Conservation (phyloP, 23 tunicate genomes). For the Ascidia mentula region DNA sequence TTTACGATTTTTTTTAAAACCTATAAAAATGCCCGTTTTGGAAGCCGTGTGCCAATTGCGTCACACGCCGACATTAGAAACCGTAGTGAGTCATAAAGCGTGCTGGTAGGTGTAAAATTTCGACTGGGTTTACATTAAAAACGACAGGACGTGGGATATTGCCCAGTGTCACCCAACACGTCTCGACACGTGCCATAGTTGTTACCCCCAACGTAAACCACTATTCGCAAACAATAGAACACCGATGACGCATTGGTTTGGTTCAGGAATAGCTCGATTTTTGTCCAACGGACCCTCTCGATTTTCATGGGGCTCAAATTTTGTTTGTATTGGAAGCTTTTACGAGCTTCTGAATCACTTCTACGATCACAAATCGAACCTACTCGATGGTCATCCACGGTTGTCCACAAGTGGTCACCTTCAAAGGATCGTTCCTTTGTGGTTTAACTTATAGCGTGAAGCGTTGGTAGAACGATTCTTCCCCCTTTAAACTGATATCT, state of each 20-base stretch:
- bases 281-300: background rate
- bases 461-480: background rate
- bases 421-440: background rate
- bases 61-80: background rate
- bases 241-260: background rate
- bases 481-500: background rate
- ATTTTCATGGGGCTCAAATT: too few relatives aligned
- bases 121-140: background rate
- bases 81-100: background rate
- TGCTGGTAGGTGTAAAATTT: conserved; percentile 1
- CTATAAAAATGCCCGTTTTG: too few relatives aligned
- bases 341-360: background rate
- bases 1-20: too few relatives aligned
- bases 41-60: background rate
- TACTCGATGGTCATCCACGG: background rate
- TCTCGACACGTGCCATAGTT: background rate
- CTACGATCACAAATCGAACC: background rate
- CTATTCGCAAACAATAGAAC: background rate
- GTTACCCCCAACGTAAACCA: conserved; percentile 1
- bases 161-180: too few relatives aligned
- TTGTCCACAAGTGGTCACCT: background rate
- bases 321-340: background rate
- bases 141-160: conserved; percentile 1
- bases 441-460: background rate
- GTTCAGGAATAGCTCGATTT: background rate